Evolutionary conservation across 2,797 vertebrate species (phyloP).

Genomic region (Columba guinea): DNA sequence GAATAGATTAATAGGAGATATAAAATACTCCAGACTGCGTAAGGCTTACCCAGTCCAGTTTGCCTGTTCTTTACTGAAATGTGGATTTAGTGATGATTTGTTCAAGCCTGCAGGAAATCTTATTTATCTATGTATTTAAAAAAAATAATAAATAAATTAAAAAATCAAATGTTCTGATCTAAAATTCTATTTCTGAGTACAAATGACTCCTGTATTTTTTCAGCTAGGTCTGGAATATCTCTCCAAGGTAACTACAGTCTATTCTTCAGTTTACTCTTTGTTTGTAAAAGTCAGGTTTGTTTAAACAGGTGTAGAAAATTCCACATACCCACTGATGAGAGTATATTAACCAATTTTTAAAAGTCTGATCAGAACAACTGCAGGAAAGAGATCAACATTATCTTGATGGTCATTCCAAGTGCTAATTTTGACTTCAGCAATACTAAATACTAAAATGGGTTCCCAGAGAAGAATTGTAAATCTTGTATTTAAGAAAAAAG

Average conservation of each 20-base stretch:
- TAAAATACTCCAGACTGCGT: conserved; percentile 5
- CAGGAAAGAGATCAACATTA: neutral
- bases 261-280: neutral
- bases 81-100: conserved; percentile 12
- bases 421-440: neutral
- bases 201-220: neutral
- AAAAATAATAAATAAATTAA: neutral
- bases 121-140: neutral
- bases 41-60: conserved; percentile 9
- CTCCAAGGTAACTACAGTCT: neutral
- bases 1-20: conserved; percentile 30
- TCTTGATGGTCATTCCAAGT: neutral
- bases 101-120: neutral
- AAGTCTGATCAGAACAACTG: neutral
- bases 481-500: neutral
- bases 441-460: neutral
- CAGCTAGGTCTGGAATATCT: neutral
- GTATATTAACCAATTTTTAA: conserved; percentile 2
- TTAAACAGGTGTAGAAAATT: neutral
- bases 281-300: neutral
- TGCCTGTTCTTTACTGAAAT: conserved; percentile 11
- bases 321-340: neutral
- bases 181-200: conserved; percentile 8
- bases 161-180: neutral
- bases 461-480: neutral